Evolutionary conservation across 2,888 invertebrate genomes (phyloP), one percentile per base, ranked within the genome.

Genomic region (Philonicus albiceps): DNA sequence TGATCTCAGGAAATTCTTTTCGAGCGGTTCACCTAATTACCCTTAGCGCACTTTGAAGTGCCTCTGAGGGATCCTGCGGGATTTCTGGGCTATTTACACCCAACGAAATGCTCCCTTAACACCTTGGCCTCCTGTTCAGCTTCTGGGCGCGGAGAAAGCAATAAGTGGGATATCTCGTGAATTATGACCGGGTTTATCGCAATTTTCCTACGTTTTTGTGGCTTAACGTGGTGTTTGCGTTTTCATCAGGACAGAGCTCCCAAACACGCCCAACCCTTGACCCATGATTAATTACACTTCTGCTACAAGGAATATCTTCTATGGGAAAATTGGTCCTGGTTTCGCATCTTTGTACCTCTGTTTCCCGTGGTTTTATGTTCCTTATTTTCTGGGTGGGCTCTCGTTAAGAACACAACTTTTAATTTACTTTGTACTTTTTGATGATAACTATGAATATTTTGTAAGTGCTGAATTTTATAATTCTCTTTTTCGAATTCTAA

Each of bases 161-260:
- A 87, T 87, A 87, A 87, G 87, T 87, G 72, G 87, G 76, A 87
- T 87, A 86, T 86, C 87, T 84, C 84, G 86, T 87, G 84, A 87
- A 87, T 87, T 87, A 87, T 87, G 85, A 64, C 75, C 43, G 22
- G 75, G 80, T 87, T 87, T 85, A 78, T 55, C 43, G 31, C 22
- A 30, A n/a, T 87, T 31, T 78, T 22, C 53, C 34, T 30, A n/a
- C n/a, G 22, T 19, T 73, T 74, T 43, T 74, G 22, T 72, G 74
- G 73, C 22, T 34, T 43, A 73, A 53, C 19, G 73, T 30, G 30
- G 40, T 72, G 73, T 72, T 73, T 84, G 27, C 37, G 30, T 11
- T 84, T 31, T 40, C 40, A 40, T 8, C 30, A 72, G 34, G 27
- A 37, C 37, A 37, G 37, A 6, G 55, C 7, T 3, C 43, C 84